Conservation (phyloP, 2,113 vertebrate species). For the Gambusia holbrooki region DNA sequence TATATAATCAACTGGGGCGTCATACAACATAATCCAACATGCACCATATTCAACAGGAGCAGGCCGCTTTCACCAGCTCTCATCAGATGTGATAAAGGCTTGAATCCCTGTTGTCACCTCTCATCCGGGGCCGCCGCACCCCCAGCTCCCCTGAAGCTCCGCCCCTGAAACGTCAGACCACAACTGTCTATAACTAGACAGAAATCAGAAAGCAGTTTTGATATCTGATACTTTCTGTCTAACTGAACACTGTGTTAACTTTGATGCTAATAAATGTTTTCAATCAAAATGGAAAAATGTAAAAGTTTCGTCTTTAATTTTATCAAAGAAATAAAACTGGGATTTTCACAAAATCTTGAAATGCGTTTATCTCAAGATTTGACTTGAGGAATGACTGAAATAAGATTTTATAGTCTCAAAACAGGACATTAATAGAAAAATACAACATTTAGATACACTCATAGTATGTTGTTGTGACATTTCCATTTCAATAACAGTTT, state of each 20-base stretch:
- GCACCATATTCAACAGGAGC: too few relatives aligned
- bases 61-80: too few relatives aligned
- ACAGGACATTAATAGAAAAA: background rate
- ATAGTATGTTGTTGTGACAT: background rate
- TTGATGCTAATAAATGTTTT: slow-evolving; percentile 65
- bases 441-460: background rate
- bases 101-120: too few relatives aligned
- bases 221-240: slow-evolving; percentile 70
- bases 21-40: too few relatives aligned
- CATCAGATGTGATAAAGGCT: too few relatives aligned
- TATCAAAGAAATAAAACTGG: slow-evolving; percentile 73
- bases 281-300: slow-evolving; percentile 53
- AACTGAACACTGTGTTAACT: slow-evolving; percentile 66
- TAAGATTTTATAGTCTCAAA: background rate
- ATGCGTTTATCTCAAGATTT: background rate
- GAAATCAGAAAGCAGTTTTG: slow-evolving; percentile 62
- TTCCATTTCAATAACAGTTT: background rate
- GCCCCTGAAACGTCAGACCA: background rate
- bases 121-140: too few relatives aligned
- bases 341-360: slow-evolving; percentile 54
- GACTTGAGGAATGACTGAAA: background rate
- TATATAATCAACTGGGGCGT: too few relatives aligned
- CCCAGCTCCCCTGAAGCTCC: too few relatives aligned
- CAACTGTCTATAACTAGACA: slow-evolving; percentile 20
- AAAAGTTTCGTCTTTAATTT: slow-evolving; percentile 67